A percentile compares a stretch with the other conserved stretches of the same genome.
Conservation (phyloP, 2,797 vertebrate genomes). For the Macropodus opercularis region DNA sequence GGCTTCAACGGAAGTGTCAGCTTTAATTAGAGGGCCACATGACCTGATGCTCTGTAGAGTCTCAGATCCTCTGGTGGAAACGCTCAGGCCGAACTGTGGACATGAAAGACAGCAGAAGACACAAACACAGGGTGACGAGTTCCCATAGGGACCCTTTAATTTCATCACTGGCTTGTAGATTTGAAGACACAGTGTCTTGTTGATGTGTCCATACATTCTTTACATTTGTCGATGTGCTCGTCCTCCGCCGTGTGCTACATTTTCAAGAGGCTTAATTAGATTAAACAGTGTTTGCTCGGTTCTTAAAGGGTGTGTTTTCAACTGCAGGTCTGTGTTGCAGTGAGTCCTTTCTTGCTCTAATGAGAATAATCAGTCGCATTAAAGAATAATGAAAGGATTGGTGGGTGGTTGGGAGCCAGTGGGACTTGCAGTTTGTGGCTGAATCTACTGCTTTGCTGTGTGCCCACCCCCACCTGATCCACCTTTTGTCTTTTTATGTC, state of each 20-base stretch:
- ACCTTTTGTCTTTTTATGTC: conserved; percentile 3
- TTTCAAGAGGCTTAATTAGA: conserved; percentile 63
- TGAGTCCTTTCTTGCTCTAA: conserved; percentile 3
- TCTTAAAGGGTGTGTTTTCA: conserved; percentile 46
- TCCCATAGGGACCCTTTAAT: neutral
- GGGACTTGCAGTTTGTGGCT: conserved; percentile 34
- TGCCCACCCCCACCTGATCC: conserved; percentile 9
- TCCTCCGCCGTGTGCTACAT: conserved; percentile 25
- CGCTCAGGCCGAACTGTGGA: neutral
- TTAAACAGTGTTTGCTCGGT: conserved; percentile 55
- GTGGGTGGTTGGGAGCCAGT: conserved; percentile 22
- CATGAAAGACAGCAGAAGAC: conserved; percentile 35
- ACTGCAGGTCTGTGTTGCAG: conserved; percentile 32
- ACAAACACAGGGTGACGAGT: neutral
- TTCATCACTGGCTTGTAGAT: conserved; percentile 1
- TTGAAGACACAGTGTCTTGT: neutral
- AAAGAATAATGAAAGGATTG: conserved; percentile 48
- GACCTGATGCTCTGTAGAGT: conserved; percentile 64
- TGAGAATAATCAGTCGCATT: conserved; percentile 51
- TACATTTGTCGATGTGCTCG: conserved; percentile 6
- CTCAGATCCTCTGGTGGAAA: conserved; percentile 41
- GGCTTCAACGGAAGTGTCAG: conserved; percentile 66
- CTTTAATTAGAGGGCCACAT: conserved; percentile 66
- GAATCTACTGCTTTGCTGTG: conserved; percentile 33
- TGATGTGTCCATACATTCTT: neutral